Evolutionary conservation across 2,797 vertebrate species (phyloP).

Genomic region (Muscicapa comitata): DNA sequence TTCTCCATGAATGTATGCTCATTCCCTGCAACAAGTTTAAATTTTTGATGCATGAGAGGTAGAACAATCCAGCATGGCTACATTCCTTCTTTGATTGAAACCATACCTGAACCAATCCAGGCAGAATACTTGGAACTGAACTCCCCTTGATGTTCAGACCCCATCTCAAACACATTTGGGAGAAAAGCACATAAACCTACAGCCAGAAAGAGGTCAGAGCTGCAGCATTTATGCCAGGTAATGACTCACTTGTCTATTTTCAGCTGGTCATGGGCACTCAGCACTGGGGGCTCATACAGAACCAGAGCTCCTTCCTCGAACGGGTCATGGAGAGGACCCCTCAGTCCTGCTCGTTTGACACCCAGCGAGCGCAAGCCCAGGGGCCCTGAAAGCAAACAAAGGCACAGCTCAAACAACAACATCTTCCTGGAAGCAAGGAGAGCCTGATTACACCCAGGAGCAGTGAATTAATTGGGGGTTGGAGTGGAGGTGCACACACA

Average conservation of each 20-base stretch:
- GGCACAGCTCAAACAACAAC: background rate
- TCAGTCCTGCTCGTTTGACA: slow-evolving; percentile 86
- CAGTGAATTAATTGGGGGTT: background rate
- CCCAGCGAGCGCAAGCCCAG: slow-evolving; percentile 87
- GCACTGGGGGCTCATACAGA: slow-evolving; percentile 85
- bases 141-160: background rate
- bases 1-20: background rate
- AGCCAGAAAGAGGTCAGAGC: background rate
- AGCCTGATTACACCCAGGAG: background rate
- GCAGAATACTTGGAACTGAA: background rate
- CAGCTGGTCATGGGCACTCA: slow-evolving; percentile 88
- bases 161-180: background rate
- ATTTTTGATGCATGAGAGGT: background rate
- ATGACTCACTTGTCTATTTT: slow-evolving; percentile 92
- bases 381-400: slow-evolving; percentile 77
- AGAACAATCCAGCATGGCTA: background rate
- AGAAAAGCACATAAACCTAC: background rate
- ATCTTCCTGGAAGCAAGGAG: background rate
- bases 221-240: background rate
- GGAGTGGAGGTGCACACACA: background rate
- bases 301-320: slow-evolving; percentile 91
- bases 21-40: background rate
- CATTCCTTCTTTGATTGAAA: background rate
- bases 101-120: background rate
- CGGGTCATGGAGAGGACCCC: slow-evolving; percentile 91